These are phyloP conservation scores for Coendou prehensilis DNA, from an alignment of 2,797 vertebrate species.

Conservation along the genomic window DNA sequence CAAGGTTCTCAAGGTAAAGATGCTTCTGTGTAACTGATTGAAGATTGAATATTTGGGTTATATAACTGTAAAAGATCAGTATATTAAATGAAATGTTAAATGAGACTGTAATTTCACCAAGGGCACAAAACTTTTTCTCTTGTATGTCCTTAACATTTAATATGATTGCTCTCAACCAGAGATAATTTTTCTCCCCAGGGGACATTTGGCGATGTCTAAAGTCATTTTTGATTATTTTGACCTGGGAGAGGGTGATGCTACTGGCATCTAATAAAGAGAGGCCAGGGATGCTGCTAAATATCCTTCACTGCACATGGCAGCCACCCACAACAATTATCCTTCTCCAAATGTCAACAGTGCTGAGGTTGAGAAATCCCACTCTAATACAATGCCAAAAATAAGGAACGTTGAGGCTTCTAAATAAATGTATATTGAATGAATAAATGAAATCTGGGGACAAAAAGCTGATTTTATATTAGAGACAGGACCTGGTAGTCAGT, in stretches of 20 bases:
- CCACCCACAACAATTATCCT: not conserved
- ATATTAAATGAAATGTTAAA: constrained; percentile 62
- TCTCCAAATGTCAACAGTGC: not conserved
- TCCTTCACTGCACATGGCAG: not conserved
- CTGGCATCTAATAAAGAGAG: not conserved
- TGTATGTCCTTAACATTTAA: constrained; percentile 17
- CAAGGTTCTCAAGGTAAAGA: constrained; percentile 30
- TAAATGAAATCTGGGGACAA: not conserved
- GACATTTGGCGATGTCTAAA: constrained; percentile 35
- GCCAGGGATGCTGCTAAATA: constrained; percentile 22
- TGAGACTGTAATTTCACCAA: constrained; percentile 26
- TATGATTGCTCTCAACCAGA: not conserved
- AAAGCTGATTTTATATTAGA: constrained; percentile 16
- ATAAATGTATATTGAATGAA: constrained; percentile 44
- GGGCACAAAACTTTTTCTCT: not conserved
- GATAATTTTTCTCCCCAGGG: not conserved
- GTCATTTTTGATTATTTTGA: constrained; percentile 28
- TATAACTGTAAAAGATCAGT: not conserved
- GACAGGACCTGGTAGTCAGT: not conserved
- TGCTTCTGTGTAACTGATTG: constrained; percentile 18
- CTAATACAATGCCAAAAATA: not conserved
- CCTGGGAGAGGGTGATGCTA: not conserved
- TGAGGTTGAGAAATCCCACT: not conserved
- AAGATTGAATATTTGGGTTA: constrained; percentile 43
- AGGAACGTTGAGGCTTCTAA: not conserved